A percentile compares a stretch with the other conserved stretches of the same genome.
These are phyloP conservation scores for Phycodurus eques DNA, from an alignment of 2,113 vertebrate species.

Conservation along the genomic window DNA sequence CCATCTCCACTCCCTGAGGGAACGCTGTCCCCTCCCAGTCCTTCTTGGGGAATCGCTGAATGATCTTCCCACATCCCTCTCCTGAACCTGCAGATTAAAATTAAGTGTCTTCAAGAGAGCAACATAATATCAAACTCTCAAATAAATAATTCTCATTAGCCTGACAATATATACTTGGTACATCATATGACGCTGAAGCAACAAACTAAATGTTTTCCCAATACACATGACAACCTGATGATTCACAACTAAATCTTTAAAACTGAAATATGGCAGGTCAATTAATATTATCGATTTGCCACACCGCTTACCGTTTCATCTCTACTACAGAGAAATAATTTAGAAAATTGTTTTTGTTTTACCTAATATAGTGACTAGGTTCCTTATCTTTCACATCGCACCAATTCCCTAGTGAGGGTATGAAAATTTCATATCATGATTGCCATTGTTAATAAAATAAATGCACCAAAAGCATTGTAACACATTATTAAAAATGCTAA, in stretches of 20 bases:
- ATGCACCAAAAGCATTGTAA: background rate
- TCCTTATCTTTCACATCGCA: too few relatives aligned
- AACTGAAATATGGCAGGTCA: background rate
- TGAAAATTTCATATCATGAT: too few relatives aligned
- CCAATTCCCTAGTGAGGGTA: too few relatives aligned
- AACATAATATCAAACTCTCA: background rate
- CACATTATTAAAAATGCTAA: background rate
- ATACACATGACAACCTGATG: too few relatives aligned
- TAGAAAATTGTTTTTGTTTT: too few relatives aligned
- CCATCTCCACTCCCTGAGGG: slow-evolving; percentile 97
- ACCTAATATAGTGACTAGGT: too few relatives aligned
- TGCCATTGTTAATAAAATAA: too few relatives aligned
- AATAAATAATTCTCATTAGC: background rate
- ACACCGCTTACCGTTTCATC: too few relatives aligned
- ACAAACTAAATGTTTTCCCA: too few relatives aligned
- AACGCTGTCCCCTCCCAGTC: slow-evolving; percentile 97
- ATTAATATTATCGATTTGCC: background rate
- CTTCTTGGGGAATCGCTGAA: slow-evolving; percentile 93
- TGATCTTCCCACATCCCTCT: slow-evolving; percentile 94
- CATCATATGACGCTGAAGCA: too few relatives aligned
- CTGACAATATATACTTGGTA: background rate
- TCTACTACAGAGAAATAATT: too few relatives aligned
- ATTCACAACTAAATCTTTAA: too few relatives aligned
- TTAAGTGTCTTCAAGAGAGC: background rate
- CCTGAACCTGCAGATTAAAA: slow-evolving; percentile 77